phyloP scores from a whole-genome alignment of 1,140 invertebrate species.

The Drosophila triauraria region DNA sequence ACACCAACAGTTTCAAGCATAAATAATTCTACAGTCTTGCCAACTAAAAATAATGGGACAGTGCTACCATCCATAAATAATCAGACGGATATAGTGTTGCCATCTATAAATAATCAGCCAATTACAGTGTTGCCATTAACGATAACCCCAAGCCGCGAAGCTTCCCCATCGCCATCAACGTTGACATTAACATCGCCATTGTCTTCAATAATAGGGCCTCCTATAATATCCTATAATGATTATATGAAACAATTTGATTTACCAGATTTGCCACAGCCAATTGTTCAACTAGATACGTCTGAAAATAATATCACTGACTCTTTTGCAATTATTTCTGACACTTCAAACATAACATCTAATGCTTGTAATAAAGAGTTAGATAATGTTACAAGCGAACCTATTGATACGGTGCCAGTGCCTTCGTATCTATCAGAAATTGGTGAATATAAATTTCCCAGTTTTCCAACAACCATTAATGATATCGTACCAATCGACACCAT shows the following conservation, averaged over 20 bases:
- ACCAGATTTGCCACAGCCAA: constrained; percentile 65
- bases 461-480: background rate
- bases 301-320: background rate
- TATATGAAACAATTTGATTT: constrained; percentile 77
- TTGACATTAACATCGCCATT: constrained; percentile 30
- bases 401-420: background rate
- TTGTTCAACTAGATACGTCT: constrained; percentile 34
- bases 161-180: constrained; percentile 27
- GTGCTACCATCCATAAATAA: background rate
- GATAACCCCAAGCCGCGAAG: constrained; percentile 8
- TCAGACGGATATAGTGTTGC: background rate
- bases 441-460: background rate
- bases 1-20: constrained; percentile 37
- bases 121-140: constrained; percentile 8
- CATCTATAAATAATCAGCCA: constrained; percentile 15
- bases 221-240: constrained; percentile 58
- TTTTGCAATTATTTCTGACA: background rate
- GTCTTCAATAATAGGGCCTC: constrained; percentile 13
- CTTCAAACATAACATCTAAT: background rate
- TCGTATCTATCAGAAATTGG: constrained; percentile 10
- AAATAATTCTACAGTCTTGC: background rate
- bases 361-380: background rate
- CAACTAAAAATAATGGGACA: constrained; percentile 8
- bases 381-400: constrained; percentile 1
- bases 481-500: constrained; percentile 13